phyloP scores from a whole-genome alignment of 2,888 invertebrate species.

The Sepiola atlantica region DNA sequence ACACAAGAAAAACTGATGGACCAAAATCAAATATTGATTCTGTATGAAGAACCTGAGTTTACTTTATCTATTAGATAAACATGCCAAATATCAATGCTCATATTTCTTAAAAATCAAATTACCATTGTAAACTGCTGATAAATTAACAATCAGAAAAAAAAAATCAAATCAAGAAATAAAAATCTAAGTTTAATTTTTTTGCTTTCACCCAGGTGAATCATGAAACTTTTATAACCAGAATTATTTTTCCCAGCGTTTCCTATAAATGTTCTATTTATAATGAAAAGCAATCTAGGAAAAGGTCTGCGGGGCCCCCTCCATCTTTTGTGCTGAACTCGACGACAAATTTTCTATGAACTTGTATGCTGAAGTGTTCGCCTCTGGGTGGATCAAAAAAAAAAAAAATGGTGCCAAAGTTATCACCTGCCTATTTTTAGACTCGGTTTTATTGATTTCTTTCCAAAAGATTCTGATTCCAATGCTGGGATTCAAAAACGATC shows the following conservation, averaged over 20 bases:
- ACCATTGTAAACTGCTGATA: neutral
- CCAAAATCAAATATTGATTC: too few species aligned
- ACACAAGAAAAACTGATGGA: too few species aligned
- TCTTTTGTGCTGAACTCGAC: neutral
- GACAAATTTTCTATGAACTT: neutral
- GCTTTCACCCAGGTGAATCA: neutral
- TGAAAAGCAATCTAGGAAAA: neutral
- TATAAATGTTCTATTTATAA: neutral
- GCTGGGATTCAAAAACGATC: neutral
- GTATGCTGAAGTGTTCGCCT: neutral
- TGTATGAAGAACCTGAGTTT: too few species aligned
- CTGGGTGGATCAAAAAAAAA: neutral
- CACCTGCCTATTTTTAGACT: neutral
- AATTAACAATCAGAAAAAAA: neutral
- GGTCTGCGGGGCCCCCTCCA: neutral
- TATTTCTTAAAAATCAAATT: neutral
- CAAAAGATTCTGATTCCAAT: neutral
- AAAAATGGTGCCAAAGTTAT: neutral
- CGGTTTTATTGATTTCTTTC: neutral
- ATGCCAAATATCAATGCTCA: neutral
- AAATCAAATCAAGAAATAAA: neutral
- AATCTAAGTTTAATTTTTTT: neutral
- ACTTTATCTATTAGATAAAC: neutral
- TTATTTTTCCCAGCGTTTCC: neutral
- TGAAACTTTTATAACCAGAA: neutral